Evolutionary conservation across 2,888 invertebrate genomes (phyloP), one percentile per base, ranked within the genome.

Genomic region (Cryptosula pallasiana): DNA sequence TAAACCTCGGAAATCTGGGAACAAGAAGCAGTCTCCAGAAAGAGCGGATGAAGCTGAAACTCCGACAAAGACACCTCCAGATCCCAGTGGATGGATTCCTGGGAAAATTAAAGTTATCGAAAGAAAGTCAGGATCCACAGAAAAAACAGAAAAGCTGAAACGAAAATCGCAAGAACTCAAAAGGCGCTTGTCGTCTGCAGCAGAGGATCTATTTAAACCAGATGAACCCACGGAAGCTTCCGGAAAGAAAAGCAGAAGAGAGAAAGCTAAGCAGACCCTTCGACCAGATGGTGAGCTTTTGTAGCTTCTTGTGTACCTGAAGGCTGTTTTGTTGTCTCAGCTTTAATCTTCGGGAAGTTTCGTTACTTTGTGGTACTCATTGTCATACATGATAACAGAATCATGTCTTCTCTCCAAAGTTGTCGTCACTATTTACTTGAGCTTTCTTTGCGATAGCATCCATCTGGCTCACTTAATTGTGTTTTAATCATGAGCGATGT

Each of bases 201-300:
- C 79, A 76, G 77, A 76, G 3, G 81, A 81, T 72, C 72, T 81
- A 27, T 81, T 81, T 73, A 80, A 79, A 72, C 81, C 81, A n/a
- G 81, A 81, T 73, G 75, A 55, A 5, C 25, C 74, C 2, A 74
- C 75, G 5, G 32, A 63, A 9, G 9, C 32, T 27, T 5, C 45
- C 9, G 74, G 69, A 45, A 75, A 72, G 27, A 71, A 71, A 25
- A 73, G 73, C 9, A 55, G 32, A 1, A 35, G 57, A 1, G 71
- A 34, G 23, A 69, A 45, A n/a, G 34, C 58, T 0, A 71, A 73
- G 69, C 55, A 45, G 20, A 54, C 57, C n/a, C 57, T 29, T 63
- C 57, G 23, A 27, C 16, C 45, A 63, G 73, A 71, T 57, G 73
- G 55, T 69, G 71, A 72, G 29, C n/a, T n/a, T n/a, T n/a, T n/a